Conservation (phyloP, 1,140 invertebrate genomes). For the Brachionus sp. region DNA sequence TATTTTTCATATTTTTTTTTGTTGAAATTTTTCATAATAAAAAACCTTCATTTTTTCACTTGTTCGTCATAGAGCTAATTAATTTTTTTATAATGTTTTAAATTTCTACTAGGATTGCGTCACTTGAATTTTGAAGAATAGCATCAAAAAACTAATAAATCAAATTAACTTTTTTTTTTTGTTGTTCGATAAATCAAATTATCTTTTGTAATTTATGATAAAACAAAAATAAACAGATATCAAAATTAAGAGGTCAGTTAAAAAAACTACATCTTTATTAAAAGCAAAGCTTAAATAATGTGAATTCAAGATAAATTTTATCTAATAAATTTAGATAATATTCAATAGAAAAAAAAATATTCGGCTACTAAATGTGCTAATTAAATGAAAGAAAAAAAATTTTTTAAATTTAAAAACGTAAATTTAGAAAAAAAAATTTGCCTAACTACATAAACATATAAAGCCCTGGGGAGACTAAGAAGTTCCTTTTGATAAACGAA, state of each 20-base stretch:
- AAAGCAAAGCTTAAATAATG: too few relatives aligned
- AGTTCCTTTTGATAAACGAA: neutral
- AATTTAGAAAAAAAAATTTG: neutral
- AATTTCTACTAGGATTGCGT: too few relatives aligned
- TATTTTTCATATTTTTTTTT: too few relatives aligned
- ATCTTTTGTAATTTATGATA: neutral
- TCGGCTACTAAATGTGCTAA: neutral
- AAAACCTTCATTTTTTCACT: too few relatives aligned
- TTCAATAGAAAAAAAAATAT: neutral
- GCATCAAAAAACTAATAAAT: neutral
- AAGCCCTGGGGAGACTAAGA: neutral
- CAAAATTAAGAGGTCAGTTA: too few relatives aligned
- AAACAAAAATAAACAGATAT: too few relatives aligned
- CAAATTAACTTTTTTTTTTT: neutral
- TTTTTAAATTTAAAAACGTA: neutral
- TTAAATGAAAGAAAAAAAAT: neutral
- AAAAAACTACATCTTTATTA: too few relatives aligned
- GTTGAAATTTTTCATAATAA: too few relatives aligned
- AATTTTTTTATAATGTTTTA: too few relatives aligned
- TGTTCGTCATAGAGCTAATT: too few relatives aligned
- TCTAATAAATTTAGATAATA: neutral
- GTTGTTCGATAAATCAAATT: neutral
- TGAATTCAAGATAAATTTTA: neutral
- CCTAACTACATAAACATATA: neutral
- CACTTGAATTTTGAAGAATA: neutral